Evolutionary conservation across 2,888 invertebrate genomes (phyloP).

Genomic region (Drosophila paranaensis): DNA sequence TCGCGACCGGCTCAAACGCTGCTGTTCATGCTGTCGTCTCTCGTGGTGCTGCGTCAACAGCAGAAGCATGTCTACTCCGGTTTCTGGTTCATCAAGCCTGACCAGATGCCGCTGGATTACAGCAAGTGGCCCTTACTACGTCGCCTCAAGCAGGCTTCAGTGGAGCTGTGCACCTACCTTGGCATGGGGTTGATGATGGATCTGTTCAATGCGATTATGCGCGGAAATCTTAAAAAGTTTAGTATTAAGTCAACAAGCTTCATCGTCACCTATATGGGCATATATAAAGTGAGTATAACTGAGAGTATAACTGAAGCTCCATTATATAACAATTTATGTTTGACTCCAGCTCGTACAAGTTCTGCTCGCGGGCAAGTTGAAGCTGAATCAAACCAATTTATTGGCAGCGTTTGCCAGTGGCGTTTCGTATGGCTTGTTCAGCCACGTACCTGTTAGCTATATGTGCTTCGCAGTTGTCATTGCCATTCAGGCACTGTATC

Average conservation of each 20-base stretch:
- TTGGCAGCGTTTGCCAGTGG: slow-evolving; percentile 64
- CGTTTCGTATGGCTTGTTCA: slow-evolving; percentile 35
- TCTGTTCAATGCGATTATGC: slow-evolving; percentile 29
- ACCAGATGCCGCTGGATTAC: slow-evolving; percentile 31
- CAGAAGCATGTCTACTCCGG: slow-evolving; percentile 35
- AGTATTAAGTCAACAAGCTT: slow-evolving; percentile 51
- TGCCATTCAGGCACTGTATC: slow-evolving; percentile 61
- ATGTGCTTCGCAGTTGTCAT: slow-evolving; percentile 55
- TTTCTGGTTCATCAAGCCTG: slow-evolving; percentile 66
- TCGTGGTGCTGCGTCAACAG: slow-evolving; percentile 49
- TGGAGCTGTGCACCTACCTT: slow-evolving; percentile 51
- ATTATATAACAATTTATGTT: too few relatives aligned
- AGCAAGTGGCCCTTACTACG: slow-evolving; percentile 16
- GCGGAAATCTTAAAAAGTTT: slow-evolving; percentile 10
- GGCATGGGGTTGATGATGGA: slow-evolving; percentile 60
- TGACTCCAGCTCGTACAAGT: slow-evolving; percentile 45
- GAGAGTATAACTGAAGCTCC: not conserved
- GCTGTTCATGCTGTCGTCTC: slow-evolving; percentile 62
- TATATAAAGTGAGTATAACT: slow-evolving; percentile 43
- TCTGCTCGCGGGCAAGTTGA: slow-evolving; percentile 22
- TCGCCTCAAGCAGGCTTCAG: slow-evolving; percentile 19
- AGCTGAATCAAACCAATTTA: slow-evolving; percentile 9
- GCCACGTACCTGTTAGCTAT: slow-evolving; percentile 38
- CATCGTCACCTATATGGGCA: slow-evolving; percentile 50
- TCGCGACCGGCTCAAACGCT: slow-evolving; percentile 56